These are phyloP conservation scores for Fistularia commersonii DNA, from an alignment of 2,797 vertebrate genomes.

Conservation along the genomic window DNA sequence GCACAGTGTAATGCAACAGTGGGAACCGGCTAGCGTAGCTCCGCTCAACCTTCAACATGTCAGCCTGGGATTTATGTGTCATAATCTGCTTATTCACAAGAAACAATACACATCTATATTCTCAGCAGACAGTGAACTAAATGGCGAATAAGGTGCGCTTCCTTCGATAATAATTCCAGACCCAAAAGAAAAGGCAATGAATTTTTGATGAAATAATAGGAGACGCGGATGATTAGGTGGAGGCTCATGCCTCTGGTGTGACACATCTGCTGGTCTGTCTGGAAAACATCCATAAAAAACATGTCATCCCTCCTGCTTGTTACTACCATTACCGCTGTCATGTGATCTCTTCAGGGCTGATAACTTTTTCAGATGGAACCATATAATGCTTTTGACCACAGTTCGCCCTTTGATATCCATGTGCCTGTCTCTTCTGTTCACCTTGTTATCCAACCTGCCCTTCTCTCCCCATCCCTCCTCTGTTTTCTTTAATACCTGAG, in stretches of 20 bases:
- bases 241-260: constrained; percentile 35
- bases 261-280: constrained; percentile 35
- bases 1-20: too few relatives aligned
- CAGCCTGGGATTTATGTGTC: too few relatives aligned
- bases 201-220: not conserved
- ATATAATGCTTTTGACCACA: constrained; percentile 32
- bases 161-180: too few relatives aligned
- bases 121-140: too few relatives aligned
- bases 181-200: not conserved
- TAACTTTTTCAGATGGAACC: constrained; percentile 62
- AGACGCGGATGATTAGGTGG: not conserved
- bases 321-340: constrained; percentile 41
- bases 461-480: not conserved
- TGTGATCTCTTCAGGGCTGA: constrained; percentile 46
- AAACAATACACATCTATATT: too few relatives aligned
- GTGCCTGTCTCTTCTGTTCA: constrained; percentile 33
- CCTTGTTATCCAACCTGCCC: constrained; percentile 9
- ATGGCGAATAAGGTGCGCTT: too few relatives aligned
- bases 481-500: not conserved
- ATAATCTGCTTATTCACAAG: too few relatives aligned
- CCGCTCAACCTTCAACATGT: too few relatives aligned
- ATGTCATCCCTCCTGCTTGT: constrained; percentile 55
- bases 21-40: too few relatives aligned
- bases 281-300: constrained; percentile 54
- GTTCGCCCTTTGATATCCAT: constrained; percentile 24